Evolutionary conservation across 2,113 vertebrate genomes (phyloP), one percentile per base, ranked within the genome.

Genomic region (Sander lucioperca): DNA sequence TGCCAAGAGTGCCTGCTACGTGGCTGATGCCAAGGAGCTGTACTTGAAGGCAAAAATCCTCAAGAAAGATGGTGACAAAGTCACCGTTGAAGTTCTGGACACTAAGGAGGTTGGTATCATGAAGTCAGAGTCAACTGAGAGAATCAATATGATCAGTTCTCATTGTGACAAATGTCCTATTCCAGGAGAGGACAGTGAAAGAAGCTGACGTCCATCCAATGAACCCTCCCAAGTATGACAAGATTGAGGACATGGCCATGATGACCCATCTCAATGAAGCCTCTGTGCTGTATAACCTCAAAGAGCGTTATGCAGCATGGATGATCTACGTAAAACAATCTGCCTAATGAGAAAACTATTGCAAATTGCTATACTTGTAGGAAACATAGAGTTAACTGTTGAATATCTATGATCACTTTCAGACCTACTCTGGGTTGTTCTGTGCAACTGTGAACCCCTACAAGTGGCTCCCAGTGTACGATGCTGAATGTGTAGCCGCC

Each of bases 161-260:
- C 4, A 87, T 13, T 43, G 27, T 50, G 25, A 80, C 5, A 11
- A n/a, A 67, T 82, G 10, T 82, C 4, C 19, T 65, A 3, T 78
- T 89, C 3, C 54, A 92, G 91, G 92, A 93, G 39, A 92, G 1
- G 57, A 87, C 84, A 81, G 86, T 92, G 10, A 93, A 93, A 77
- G 92, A 93, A 68, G 88, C 81, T 0, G 90, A 93, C 0, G 85
- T 94, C 48, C 6, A 6, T 75, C 91, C 89, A 68, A 94, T 94
- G 93, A 94, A 94, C 39, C 93, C 93, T 91, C 93, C 93, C 64
- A 94, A 94, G 91, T 94, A 54, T 3, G 93, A 94, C 88, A 94
- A 93, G 82, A 96, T 97, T 5, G 96, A 97, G 92, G 96, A 97
- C 91, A 97, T 97, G 96, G 97, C 95, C 89, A 97, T 97, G 96